Evolutionary conservation across 2,888 invertebrate genomes (phyloP), one percentile per base, ranked within the genome.

Genomic region (Calameuta idolon): DNA sequence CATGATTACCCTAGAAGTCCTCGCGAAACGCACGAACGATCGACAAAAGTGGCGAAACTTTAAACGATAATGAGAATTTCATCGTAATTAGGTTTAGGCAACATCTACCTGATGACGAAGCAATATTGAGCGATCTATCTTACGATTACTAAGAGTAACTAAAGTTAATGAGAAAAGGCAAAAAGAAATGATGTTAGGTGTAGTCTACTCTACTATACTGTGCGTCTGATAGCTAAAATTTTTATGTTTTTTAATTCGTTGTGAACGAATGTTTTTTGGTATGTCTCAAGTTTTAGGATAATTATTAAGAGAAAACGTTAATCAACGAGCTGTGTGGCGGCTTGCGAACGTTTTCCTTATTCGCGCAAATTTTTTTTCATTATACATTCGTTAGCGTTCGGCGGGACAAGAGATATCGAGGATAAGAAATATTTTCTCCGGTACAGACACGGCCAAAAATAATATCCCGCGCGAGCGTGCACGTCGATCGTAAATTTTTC

Each of bases 81-180:
- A 80, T 80, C 79, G 79, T 79, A 78, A 83, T 84, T 89, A 89
- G 86, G 83, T 84, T 88, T 89, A 89, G 85, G 85, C 82, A 88
- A 87, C 82, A 86, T 89, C 85, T 90, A 89, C 89, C 90, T 90
- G 89, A 90, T 86, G 85, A 90, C 85, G 85, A 90, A 90, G 90
- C 90, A 90, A 90, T 90, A 79, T 79, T 83, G 84, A 86, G 85
- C 85, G 86, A 87, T 86, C 82, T 84, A 84, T 86, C 83, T 83
- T 83, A 83, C 83, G 81, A 85, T 87, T 85, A 83, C 79, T 82
- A 81, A 80, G 79, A 81, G 77, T 79, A 80, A 77, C 76, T 69
- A 79, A 82, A 73, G 77, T 69, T 55, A 55, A 55, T 55, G 55
- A 55, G 55, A 79, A 79, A 74, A 76, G 0, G n/a, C n/a, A 80